Evolutionary conservation across 2,888 invertebrate species (phyloP), one percentile per base, ranked within the genome.

Genomic region (Limnephilus auricula): DNA sequence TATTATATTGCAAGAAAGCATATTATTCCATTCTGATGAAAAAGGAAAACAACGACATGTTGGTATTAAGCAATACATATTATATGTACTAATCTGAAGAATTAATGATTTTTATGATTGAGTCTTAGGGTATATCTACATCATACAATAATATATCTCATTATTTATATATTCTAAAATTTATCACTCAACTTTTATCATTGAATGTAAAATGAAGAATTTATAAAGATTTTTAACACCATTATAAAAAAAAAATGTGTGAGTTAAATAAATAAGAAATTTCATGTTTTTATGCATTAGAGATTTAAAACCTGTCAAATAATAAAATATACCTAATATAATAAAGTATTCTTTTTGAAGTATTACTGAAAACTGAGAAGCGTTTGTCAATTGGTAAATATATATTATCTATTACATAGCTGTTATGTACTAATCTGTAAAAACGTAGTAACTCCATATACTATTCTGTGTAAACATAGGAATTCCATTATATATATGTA

Each of bases 351-450:
- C 15, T 13, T 31, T 82, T 32, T 31, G 82, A 34, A 32, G 34
- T 82, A 82, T 82, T 82, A 34, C 34, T 25, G 34, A 82, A 32
- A 82, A 82, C 32, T 34, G 82, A 34, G 34, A 82, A 34, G 34
- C 31, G 25, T 82, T 82, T 25, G 82, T 82, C 82, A 82, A 82
- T 82, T 82, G 82, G 32, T 82, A 82, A 34, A 82, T 82, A 34
- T 25, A 82, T 32, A 25, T 82, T 82, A 82, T 82, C 65, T 65
- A 65, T 82, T 34, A 82, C 82, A 32, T 82, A 82, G 82, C 82
- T 32, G 30, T 80, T 80, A 80, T 32, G 80, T 80, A 80, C 32
- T 80, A 15, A 32, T 15, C 30, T 32, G 82, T 82, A 82, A 30
- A 80, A 80, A 80, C 6, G 6, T 65, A 65, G 65, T 65, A 65